Evolutionary conservation across 2,113 vertebrate genomes (phyloP), one percentile per base, ranked within the genome.

Genomic region (Mirza zaza): DNA sequence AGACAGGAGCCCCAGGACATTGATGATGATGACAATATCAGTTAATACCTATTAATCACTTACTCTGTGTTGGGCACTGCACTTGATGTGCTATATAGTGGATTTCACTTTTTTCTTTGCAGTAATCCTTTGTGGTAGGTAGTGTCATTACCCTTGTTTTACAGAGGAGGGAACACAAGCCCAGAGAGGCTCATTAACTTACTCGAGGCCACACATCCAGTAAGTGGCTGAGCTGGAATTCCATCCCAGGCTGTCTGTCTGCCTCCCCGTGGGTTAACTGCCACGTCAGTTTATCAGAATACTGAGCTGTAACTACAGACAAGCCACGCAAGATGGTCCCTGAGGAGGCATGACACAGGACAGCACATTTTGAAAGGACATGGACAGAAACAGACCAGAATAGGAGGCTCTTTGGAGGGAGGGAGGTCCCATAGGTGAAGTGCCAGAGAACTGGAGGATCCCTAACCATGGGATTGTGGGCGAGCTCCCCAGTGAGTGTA

Each of bases 1-100:
- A 34, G 36, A 21, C 50, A 23, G 61, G 20, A 5, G 11, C 59
- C 10, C 12, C 1, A 17, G 25, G 42, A 23, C 45, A 18, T 1
- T 5, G 34, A 25, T 8, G 36, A 48, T 14, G 8, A 5, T 34
- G 10, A 5, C 12, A 18, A 23, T 0, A 4, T 2, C n/a, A 29
- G 42, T 70, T 18, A 1, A 3, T 6, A 15, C 8, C 71, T 8
- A 7, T 8, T 29, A 17, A 3, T 5, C 29, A 21, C 9, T 6
- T 7, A 3, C 48, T 39, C 50, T 45, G 61, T 15, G 57, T 12
- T 6, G 8, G 25, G 29, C 34, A 0, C 9, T 1, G 39, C 5
- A 45, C 29, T 25, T 4, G 13, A 8, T 2, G 11, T 13, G 34
- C 5, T 50, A 17, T 10, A 9, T 1, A 55, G n/a, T 32, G 6